Percentiles rank a stretch among this genome's conserved stretches.
Evolutionary conservation across 2,888 invertebrate species (phyloP).

Genomic region (Macaria notata): DNA sequence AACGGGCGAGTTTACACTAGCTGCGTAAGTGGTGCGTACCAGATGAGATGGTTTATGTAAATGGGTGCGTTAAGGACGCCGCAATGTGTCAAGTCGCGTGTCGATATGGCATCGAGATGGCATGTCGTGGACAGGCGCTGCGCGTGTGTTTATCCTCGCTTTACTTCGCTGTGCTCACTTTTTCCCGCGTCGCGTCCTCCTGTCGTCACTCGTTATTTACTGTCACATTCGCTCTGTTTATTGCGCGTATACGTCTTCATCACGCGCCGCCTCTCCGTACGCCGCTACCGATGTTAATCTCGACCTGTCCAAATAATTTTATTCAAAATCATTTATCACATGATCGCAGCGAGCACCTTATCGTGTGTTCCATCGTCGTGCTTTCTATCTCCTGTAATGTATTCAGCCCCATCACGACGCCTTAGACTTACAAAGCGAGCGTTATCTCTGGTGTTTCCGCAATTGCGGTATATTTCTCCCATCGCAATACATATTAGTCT

Average conservation of each 20-base stretch:
- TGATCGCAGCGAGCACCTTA: slow-evolving; percentile 26
- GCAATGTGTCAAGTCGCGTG: slow-evolving; percentile 72
- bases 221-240: slow-evolving; percentile 49
- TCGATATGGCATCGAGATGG: slow-evolving; percentile 59
- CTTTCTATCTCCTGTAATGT: slow-evolving; percentile 15
- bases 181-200: slow-evolving; percentile 47
- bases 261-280: slow-evolving; percentile 32
- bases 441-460: slow-evolving; percentile 24
- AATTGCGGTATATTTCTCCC: slow-evolving; percentile 28
- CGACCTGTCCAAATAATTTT: slow-evolving; percentile 43
- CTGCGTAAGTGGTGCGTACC: slow-evolving; percentile 40
- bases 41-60: slow-evolving; percentile 56
- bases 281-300: slow-evolving; percentile 36
- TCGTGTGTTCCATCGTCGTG: slow-evolving; percentile 21
- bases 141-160: slow-evolving; percentile 54
- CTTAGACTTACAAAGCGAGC: slow-evolving; percentile 3
- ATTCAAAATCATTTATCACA: slow-evolving; percentile 42
- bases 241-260: slow-evolving; percentile 50
- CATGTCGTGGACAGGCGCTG: slow-evolving; percentile 40
- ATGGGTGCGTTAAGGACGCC: slow-evolving; percentile 59
- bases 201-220: slow-evolving; percentile 52
- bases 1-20: slow-evolving; percentile 42
- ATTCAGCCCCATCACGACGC: slow-evolving; percentile 1
- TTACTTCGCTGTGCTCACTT: slow-evolving; percentile 46
- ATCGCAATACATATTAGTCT: slow-evolving; percentile 24